phyloP scores from a whole-genome alignment of 2,888 invertebrate species.

The Odontothrips loti region DNA sequence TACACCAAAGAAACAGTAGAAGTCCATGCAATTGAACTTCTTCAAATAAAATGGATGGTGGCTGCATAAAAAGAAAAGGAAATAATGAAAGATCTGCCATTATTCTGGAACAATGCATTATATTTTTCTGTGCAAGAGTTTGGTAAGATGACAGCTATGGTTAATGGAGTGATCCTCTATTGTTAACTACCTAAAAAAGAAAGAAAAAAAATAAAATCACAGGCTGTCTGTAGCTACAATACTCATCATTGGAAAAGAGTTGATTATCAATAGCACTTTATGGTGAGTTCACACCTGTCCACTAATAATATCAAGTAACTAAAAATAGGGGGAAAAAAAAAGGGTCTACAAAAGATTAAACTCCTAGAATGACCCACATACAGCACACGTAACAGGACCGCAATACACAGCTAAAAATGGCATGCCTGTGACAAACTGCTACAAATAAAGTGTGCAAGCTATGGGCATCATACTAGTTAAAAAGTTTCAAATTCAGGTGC shows the following conservation, averaged over 20 bases:
- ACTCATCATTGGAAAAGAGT: neutral
- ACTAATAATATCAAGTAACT: neutral
- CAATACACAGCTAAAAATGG: neutral
- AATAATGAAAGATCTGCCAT: too few species aligned
- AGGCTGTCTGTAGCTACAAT: constrained; percentile 2
- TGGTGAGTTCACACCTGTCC: neutral
- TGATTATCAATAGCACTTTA: neutral
- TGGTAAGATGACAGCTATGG: constrained; percentile 1
- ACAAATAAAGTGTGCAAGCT: neutral
- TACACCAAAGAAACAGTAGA: neutral
- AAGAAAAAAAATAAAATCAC: constrained; percentile 5
- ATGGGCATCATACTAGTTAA: neutral
- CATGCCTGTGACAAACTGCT: neutral
- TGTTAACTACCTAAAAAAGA: constrained; percentile 12
- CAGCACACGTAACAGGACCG: neutral
- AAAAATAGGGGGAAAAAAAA: neutral
- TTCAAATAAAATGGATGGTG: neutral
- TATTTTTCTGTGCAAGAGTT: neutral
- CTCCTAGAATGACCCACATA: neutral
- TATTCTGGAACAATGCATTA: neutral
- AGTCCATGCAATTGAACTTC: neutral
- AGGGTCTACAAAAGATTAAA: neutral
- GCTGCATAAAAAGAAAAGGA: neutral
- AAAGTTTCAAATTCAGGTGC: neutral
- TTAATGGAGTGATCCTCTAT: neutral